Evolutionary conservation across 2,797 vertebrate species (phyloP).

Genomic region (Macrochelys suwanniensis): DNA sequence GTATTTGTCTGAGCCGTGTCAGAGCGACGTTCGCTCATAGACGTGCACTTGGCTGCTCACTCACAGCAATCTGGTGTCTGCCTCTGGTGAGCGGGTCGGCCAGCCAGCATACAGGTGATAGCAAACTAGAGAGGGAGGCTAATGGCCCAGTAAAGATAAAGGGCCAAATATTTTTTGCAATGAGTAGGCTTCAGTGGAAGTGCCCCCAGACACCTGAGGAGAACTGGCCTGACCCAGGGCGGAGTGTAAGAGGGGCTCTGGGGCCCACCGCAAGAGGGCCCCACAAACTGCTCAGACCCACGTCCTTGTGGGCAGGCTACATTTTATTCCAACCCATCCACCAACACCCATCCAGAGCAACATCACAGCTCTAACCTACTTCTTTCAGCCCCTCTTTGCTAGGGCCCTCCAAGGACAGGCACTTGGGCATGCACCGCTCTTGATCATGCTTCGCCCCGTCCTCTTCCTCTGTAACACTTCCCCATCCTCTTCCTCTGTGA

Average conservation of each 20-base stretch:
- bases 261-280: neutral
- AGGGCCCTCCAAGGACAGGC: neutral
- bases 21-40: neutral
- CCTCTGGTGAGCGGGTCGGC: neutral
- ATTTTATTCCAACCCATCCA: neutral
- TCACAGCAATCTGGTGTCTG: neutral
- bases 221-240: neutral
- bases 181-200: neutral
- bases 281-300: neutral
- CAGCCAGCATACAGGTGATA: neutral
- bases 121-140: neutral
- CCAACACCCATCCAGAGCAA: no score
- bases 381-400: neutral
- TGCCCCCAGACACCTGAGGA: neutral
- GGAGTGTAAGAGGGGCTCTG: neutral
- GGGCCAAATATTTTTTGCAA: neutral
- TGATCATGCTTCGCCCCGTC: no score
- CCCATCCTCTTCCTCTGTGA: no score
- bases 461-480: no score
- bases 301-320: neutral
- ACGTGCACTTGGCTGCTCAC: neutral
- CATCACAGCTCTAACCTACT: neutral
- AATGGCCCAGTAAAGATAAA: neutral
- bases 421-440: neutral
- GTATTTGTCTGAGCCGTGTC: conserved; percentile 2